phyloP scores from a whole-genome alignment of 1,140 invertebrate species.

The Drosophila eugracilis region DNA sequence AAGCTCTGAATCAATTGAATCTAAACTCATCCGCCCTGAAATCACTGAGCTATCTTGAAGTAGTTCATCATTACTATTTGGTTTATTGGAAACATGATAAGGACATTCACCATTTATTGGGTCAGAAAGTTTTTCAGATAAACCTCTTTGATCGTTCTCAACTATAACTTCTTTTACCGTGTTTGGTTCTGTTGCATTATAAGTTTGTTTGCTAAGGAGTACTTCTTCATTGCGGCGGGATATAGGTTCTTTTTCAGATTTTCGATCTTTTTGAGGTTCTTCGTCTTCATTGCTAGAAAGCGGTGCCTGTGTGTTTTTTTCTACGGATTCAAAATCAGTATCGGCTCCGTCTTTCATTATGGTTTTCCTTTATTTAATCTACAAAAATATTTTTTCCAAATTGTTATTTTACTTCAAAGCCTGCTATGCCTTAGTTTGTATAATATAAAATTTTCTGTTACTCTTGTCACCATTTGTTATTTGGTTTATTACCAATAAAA shows the following conservation, averaged over 20 bases:
- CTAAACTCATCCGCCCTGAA: not conserved
- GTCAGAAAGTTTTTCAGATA: too few species aligned
- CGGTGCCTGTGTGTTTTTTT: not conserved
- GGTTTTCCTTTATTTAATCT: not conserved
- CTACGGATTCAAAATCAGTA: not conserved
- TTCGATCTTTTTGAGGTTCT: not conserved
- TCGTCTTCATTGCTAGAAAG: not conserved
- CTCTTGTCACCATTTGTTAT: too few species aligned
- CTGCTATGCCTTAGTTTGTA: not conserved
- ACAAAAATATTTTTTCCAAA: not conserved
- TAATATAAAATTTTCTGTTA: not conserved
- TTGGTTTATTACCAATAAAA: not conserved
- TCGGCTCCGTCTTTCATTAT: not conserved
- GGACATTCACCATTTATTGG: not conserved
- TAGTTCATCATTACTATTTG: not conserved
- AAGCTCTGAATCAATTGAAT: slow-evolving; percentile 5
- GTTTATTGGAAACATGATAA: too few species aligned
- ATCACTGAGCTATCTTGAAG: not conserved
- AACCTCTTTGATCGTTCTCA: too few species aligned
- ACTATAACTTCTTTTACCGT: not conserved
- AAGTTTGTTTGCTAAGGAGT: not conserved
- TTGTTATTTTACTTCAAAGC: not conserved
- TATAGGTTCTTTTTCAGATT: not conserved
- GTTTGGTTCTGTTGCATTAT: not conserved
- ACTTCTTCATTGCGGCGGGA: not conserved